phyloP scores from a whole-genome alignment of 2,888 invertebrate species.

The Omphaloscelis lunosa region DNA sequence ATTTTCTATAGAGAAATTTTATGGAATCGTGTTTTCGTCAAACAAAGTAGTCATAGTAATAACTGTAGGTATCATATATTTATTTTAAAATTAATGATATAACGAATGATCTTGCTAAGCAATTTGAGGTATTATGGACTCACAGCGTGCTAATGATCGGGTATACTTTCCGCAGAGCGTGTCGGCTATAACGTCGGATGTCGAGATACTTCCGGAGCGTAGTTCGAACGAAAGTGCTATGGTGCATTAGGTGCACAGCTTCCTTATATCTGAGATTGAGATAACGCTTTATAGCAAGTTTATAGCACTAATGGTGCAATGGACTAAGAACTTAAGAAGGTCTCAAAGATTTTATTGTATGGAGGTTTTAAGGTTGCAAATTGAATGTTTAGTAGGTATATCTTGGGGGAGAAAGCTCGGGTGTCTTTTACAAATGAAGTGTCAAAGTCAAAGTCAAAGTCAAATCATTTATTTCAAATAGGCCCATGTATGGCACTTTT shows the following conservation, averaged over 20 bases:
- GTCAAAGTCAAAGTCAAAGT: too few species aligned
- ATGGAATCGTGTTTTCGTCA: too few species aligned
- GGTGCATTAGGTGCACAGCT: slow-evolving; percentile 62
- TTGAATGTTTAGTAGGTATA: background rate
- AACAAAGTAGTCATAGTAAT: too few species aligned
- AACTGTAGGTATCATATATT: too few species aligned
- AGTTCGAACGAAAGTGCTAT: slow-evolving; percentile 58
- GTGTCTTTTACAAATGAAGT: background rate
- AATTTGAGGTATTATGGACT: too few species aligned
- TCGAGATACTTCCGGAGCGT: slow-evolving; percentile 47
- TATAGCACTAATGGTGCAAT: slow-evolving; percentile 31
- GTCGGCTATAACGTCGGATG: slow-evolving; percentile 45
- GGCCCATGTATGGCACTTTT: too few species aligned
- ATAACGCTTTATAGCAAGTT: slow-evolving; percentile 24
- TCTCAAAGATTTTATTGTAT: slow-evolving; percentile 37
- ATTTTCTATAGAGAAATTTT: too few species aligned
- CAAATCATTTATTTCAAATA: too few species aligned
- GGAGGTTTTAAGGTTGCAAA: background rate
- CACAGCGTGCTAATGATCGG: slow-evolving; percentile 53
- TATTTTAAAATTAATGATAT: too few species aligned
- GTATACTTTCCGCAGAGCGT: slow-evolving; percentile 58
- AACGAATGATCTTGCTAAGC: too few species aligned
- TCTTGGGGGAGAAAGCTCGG: background rate
- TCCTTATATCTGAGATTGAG: slow-evolving; percentile 40
- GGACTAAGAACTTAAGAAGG: slow-evolving; percentile 3